Evolutionary conservation across 1,140 invertebrate genomes (phyloP).

Genomic region (Pygmarrhopalites habei): DNA sequence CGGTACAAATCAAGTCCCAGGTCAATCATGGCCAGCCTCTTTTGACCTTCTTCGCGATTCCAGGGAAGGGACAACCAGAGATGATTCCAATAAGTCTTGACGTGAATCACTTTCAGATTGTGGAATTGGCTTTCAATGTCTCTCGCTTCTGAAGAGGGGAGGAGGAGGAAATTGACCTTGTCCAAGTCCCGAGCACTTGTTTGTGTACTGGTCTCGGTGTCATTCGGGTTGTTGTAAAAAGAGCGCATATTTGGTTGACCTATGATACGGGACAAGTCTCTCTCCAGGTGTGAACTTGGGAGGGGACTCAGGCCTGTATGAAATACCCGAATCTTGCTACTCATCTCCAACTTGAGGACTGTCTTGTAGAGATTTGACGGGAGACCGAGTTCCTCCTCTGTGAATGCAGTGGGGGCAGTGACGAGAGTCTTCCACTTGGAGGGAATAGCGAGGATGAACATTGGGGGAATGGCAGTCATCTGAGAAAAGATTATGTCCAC

Average conservation of each 20-base stretch:
- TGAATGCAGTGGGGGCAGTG: constrained; percentile 14
- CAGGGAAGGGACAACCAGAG: constrained; percentile 16
- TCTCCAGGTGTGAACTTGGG: constrained; percentile 31
- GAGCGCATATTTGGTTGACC: too few relatives aligned
- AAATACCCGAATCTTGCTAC: constrained; percentile 34
- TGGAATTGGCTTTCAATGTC: constrained; percentile 20
- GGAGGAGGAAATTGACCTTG: constrained; percentile 29
- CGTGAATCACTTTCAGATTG: constrained; percentile 16
- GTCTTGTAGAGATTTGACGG: constrained; percentile 32
- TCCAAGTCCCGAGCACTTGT: background rate
- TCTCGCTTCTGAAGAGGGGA: constrained; percentile 23
- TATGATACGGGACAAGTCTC: constrained; percentile 25
- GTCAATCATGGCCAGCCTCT: background rate
- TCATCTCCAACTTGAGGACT: constrained; percentile 34
- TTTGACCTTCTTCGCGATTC: background rate
- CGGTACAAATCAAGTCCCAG: constrained; percentile 25
- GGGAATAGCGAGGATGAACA: constrained; percentile 34
- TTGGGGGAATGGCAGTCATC: constrained; percentile 36
- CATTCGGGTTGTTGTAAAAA: background rate
- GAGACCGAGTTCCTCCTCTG: constrained; percentile 15
- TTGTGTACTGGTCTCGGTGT: background rate
- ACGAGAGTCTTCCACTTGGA: constrained; percentile 36
- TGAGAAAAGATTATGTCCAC: constrained; percentile 37
- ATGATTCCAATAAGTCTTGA: constrained; percentile 40
- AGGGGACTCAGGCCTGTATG: constrained; percentile 32